phyloP scores from a whole-genome alignment of 2,888 invertebrate genomes.

The Germaria angustata region DNA sequence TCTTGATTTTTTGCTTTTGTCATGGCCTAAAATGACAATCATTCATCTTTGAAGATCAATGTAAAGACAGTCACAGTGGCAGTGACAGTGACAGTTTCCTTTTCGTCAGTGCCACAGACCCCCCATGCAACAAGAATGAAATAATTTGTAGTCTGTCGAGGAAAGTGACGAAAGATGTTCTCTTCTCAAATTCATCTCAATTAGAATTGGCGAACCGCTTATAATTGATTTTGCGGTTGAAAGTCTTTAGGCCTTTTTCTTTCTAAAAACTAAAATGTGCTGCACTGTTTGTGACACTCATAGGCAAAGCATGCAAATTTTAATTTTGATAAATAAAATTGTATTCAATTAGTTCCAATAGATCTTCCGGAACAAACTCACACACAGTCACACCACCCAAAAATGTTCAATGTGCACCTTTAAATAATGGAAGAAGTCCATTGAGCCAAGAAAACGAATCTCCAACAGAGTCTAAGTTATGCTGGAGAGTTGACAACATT shows the following conservation, averaged over 20 bases:
- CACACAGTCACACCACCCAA: background rate
- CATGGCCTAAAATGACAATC: conserved; percentile 41
- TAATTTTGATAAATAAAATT: background rate
- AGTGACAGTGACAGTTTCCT: conserved; percentile 30
- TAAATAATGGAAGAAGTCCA: no score
- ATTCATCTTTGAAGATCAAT: conserved; percentile 41
- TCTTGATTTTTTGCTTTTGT: no score
- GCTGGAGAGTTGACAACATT: conserved; percentile 1
- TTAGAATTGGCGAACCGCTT: conserved; percentile 40
- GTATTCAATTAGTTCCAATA: conserved; percentile 38
- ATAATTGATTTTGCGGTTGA: conserved; percentile 66
- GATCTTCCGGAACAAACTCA: background rate
- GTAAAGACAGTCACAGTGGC: no score
- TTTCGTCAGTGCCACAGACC: conserved; percentile 25
- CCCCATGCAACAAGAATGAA: conserved; percentile 20
- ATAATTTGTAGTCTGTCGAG: conserved; percentile 1
- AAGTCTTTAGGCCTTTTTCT: conserved; percentile 9
- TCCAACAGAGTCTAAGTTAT: conserved; percentile 12
- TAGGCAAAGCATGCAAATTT: conserved; percentile 26
- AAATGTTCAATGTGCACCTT: background rate
- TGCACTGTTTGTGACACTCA: background rate
- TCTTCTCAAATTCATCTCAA: background rate
- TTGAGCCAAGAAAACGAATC: background rate
- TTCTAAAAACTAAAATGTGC: background rate
- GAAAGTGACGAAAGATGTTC: background rate